Percentiles rank a stretch among this genome's conserved stretches.
phyloP scores from a whole-genome alignment of 2,113 vertebrate genomes.

The Hystrix cristata region DNA sequence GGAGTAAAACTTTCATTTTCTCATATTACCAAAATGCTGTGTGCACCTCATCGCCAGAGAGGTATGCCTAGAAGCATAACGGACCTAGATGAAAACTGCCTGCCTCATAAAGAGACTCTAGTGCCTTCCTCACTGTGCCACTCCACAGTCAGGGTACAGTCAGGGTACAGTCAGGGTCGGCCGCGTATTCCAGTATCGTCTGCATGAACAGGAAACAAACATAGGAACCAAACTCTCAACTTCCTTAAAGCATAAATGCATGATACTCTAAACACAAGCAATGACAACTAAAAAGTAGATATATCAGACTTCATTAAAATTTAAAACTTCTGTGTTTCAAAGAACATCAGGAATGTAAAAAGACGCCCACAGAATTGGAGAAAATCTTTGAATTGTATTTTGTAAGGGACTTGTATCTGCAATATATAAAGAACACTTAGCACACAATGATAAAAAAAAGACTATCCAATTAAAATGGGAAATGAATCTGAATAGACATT shows the following conservation, averaged over 20 bases:
- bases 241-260: background rate
- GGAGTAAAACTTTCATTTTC: background rate
- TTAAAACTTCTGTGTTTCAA: background rate
- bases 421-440: background rate
- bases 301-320: background rate
- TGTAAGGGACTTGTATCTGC: background rate
- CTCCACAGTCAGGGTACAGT: background rate
- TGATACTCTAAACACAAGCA: background rate
- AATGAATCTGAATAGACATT: background rate
- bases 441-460: background rate
- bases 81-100: background rate
- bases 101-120: background rate
- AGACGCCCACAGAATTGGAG: background rate
- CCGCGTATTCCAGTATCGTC: background rate
- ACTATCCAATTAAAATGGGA: background rate
- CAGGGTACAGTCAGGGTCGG: background rate
- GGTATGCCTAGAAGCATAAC: background rate
- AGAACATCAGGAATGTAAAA: background rate
- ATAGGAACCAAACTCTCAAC: background rate
- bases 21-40: background rate
- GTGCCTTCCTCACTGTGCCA: background rate
- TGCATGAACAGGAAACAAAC: background rate
- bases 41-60: background rate
- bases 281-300: background rate
- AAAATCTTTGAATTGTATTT: background rate